Conservation (phyloP, 2,888 invertebrate genomes). For the Ochlodes sylvanus region DNA sequence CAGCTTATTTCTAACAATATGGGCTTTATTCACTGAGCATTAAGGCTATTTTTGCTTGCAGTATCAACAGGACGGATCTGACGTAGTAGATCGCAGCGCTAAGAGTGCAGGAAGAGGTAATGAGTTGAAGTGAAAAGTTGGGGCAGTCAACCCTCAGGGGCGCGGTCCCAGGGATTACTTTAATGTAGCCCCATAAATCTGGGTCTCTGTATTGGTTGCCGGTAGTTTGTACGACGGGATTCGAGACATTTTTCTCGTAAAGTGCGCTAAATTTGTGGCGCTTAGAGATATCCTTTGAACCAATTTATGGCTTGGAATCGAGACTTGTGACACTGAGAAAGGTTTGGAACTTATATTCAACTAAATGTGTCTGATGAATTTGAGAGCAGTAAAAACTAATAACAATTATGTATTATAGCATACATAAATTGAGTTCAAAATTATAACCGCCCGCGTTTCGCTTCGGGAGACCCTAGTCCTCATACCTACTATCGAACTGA, state of each 20-base stretch:
- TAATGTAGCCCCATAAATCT: conserved; percentile 29
- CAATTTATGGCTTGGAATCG: conserved; percentile 16
- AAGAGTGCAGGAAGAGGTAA: conserved; percentile 27
- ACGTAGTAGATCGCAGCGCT: not conserved
- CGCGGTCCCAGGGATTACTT: conserved; percentile 28
- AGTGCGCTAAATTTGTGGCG: conserved; percentile 28
- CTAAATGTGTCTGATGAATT: not conserved
- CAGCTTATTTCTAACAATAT: not conserved
- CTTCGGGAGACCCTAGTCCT: no score
- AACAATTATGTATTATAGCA: no score
- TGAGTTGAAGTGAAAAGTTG: conserved; percentile 34
- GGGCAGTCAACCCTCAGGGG: conserved; percentile 25
- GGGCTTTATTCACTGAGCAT: not conserved
- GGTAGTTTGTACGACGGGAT: conserved; percentile 29
- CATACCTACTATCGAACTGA: no score
- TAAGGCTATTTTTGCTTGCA: not conserved
- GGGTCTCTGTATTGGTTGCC: conserved; percentile 31
- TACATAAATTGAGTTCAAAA: no score
- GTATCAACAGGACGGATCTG: not conserved
- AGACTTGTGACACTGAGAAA: conserved; percentile 10
- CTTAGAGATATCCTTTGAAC: conserved; percentile 29
- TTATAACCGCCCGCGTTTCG: no score
- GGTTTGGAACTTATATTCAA: not conserved
- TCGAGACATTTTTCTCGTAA: conserved; percentile 30
- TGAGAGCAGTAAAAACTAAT: no score